Percentiles rank a stretch among this genome's conserved stretches.
Evolutionary conservation across 2,113 vertebrate genomes (phyloP).

Genomic region (Nesogale talazaci): DNA sequence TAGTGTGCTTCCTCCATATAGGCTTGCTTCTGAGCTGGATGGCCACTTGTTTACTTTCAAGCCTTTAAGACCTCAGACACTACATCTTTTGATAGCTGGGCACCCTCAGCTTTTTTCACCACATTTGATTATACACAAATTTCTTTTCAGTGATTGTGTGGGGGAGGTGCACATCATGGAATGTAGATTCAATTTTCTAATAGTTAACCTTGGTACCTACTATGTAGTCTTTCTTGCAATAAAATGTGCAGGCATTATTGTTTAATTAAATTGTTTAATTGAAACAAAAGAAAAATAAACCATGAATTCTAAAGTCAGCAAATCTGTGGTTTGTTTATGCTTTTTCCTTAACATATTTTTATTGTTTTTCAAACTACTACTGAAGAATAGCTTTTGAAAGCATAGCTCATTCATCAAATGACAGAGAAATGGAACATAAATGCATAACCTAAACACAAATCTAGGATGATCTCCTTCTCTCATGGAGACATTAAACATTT

Average conservation of each 20-base stretch:
- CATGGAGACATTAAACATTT: neutral
- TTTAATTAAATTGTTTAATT: constrained; percentile 70
- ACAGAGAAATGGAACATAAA: constrained; percentile 40
- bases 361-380: constrained; percentile 18
- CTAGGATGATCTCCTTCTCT: neutral
- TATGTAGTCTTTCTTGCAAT: constrained; percentile 53
- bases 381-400: constrained; percentile 3
- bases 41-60: too few relatives aligned
- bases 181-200: constrained; percentile 32
- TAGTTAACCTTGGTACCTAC: constrained; percentile 63
- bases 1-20: too few relatives aligned
- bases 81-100: too few relatives aligned
- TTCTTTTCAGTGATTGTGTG: too few relatives aligned
- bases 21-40: too few relatives aligned
- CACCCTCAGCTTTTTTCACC: too few relatives aligned
- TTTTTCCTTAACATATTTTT: constrained; percentile 8
- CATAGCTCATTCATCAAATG: neutral
- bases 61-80: too few relatives aligned
- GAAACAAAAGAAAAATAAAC: constrained; percentile 71
- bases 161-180: too few relatives aligned
- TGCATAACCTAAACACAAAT: neutral
- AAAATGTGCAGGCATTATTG: constrained; percentile 51
- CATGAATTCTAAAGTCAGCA: constrained; percentile 65
- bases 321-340: constrained; percentile 50
- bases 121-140: too few relatives aligned